Evolutionary conservation across 2,113 vertebrate species (phyloP).

Genomic region (Nesoenas mayeri): DNA sequence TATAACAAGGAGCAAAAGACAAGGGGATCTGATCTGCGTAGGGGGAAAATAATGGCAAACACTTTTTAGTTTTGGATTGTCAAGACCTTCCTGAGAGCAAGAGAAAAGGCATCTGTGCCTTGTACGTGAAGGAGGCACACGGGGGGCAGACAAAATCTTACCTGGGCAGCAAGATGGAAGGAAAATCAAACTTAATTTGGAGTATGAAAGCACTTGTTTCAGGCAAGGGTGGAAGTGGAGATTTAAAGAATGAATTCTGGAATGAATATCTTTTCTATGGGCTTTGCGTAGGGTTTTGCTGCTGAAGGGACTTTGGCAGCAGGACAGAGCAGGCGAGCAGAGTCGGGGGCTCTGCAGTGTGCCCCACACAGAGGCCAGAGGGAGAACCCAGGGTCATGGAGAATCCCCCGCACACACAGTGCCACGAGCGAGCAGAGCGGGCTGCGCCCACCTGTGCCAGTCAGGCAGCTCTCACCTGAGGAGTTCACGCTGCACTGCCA

Average conservation of each 20-base stretch:
- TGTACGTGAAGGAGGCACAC: background rate
- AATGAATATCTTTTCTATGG: background rate
- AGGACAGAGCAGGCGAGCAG: background rate
- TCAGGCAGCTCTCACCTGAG: background rate
- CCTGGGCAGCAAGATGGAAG: background rate
- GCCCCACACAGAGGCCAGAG: background rate
- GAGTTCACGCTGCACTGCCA: background rate
- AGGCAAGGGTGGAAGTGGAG: background rate
- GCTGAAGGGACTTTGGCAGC: background rate
- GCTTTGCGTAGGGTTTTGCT: background rate
- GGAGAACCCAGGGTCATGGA: background rate
- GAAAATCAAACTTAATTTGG: background rate
- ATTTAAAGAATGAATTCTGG: background rate
- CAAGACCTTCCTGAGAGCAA: background rate
- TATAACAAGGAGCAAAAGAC: background rate
- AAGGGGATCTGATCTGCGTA: background rate
- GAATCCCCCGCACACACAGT: rapidly evolving
- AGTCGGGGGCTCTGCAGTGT: background rate
- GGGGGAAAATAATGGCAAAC: background rate
- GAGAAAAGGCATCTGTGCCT: background rate
- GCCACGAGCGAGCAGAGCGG: background rate
- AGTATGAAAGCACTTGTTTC: background rate
- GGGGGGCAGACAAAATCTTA: background rate
- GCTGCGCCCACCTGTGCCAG: rapidly evolving
- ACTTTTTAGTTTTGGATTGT: background rate